These are phyloP conservation scores for Sprattus sprattus DNA, from an alignment of 2,113 vertebrate species.

Conservation along the genomic window DNA sequence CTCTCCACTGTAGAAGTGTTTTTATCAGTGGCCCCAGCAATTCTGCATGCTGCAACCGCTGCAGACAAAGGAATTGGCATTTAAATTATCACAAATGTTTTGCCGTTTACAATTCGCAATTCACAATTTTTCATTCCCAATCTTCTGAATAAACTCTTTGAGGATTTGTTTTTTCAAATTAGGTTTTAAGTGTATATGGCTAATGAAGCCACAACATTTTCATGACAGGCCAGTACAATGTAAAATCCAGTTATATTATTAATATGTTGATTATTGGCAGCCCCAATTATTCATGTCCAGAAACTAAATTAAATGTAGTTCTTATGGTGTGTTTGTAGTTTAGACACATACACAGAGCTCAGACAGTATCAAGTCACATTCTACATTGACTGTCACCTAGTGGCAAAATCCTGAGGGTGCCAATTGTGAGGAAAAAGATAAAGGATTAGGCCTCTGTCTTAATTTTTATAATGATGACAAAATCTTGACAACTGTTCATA, in stretches of 20 bases:
- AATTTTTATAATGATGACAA: not conserved
- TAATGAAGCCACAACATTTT: not conserved
- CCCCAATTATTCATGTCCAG: no score
- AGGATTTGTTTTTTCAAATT: not conserved
- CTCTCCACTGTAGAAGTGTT: not conserved
- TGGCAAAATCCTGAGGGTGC: not conserved
- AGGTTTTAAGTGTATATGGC: no score
- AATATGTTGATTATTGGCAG: no score
- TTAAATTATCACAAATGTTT: not conserved
- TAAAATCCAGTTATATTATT: no score
- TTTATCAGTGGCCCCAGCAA: not conserved
- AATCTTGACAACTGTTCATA: not conserved
- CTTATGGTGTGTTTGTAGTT: not conserved
- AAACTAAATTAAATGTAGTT: no score
- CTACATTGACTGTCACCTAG: not conserved
- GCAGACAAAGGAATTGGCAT: not conserved
- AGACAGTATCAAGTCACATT: not conserved
- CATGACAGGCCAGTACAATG: not conserved
- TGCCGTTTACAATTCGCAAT: not conserved
- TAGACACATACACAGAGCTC: not conserved
- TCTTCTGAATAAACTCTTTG: not conserved
- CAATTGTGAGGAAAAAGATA: not conserved
- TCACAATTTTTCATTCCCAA: no score
- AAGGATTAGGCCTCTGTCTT: not conserved
- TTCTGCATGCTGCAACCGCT: not conserved